A percentile compares a stretch with the other conserved stretches of the same genome.
These are phyloP conservation scores for Amniataba percoides DNA, from an alignment of 2,797 vertebrate genomes.

Conservation along the genomic window DNA sequence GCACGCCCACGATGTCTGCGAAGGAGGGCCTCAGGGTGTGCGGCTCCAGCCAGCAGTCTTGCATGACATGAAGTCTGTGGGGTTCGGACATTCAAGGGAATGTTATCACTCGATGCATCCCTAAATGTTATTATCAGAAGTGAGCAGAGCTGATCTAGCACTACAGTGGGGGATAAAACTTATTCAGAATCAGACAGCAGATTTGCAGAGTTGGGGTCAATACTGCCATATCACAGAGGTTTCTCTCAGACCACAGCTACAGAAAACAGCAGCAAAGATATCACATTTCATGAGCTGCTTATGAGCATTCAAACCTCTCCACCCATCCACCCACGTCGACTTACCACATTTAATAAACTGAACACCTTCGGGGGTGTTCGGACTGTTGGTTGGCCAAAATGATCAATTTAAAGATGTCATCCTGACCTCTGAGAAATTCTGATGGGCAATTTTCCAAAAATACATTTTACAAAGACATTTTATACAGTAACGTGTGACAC, in stretches of 20 bases:
- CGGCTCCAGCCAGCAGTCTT: slow-evolving; percentile 82
- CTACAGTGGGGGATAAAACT: not conserved
- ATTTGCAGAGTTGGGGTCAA: not conserved
- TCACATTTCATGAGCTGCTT: not conserved
- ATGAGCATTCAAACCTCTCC: too few relatives aligned
- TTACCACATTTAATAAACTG: too few relatives aligned
- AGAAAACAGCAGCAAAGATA: not conserved
- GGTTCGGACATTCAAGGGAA: not conserved
- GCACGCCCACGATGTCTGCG: slow-evolving; percentile 70
- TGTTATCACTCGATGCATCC: not conserved
- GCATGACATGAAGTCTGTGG: slow-evolving; percentile 80
- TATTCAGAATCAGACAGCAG: not conserved
- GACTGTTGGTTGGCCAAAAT: too few relatives aligned
- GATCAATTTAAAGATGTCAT: too few relatives aligned
- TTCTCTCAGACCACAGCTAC: not conserved
- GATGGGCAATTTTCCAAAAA: too few relatives aligned
- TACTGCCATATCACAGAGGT: not conserved
- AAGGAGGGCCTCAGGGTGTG: slow-evolving; percentile 81
- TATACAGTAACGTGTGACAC: too few relatives aligned
- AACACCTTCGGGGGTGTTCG: too few relatives aligned
- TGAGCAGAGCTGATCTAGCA: not conserved
- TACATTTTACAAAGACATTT: too few relatives aligned
- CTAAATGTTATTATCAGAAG: not conserved
- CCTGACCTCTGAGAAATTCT: too few relatives aligned
- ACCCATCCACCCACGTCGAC: too few relatives aligned